A percentile compares a stretch with the other conserved stretches of the same genome.
These are phyloP conservation scores for Merops nubicus DNA, from an alignment of 2,113 vertebrate genomes.

Conservation along the genomic window DNA sequence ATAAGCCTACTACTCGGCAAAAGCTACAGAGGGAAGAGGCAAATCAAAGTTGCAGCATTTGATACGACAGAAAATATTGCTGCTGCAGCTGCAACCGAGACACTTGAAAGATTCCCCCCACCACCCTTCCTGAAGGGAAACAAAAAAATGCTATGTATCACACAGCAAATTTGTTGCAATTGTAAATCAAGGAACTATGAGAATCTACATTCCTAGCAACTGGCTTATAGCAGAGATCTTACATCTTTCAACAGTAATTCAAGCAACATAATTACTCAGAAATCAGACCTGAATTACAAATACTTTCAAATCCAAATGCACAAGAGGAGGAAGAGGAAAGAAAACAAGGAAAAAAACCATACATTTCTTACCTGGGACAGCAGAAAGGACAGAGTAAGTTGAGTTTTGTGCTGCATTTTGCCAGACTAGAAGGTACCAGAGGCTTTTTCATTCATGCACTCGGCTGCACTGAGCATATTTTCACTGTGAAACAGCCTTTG, in stretches of 20 bases:
- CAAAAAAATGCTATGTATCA: conserved; percentile 46
- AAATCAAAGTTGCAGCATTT: conserved; percentile 80
- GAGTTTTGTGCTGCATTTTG: conserved; percentile 89
- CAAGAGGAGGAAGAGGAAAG: background rate
- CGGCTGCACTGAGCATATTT: conserved; percentile 97
- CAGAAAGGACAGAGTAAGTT: conserved; percentile 87
- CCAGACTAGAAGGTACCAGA: conserved; percentile 86
- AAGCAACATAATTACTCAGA: conserved; percentile 44
- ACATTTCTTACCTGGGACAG: conserved; percentile 91
- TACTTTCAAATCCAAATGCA: conserved; percentile 62
- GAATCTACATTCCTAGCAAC: conserved; percentile 45
- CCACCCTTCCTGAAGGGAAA: background rate
- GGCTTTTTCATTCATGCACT: conserved; percentile 88
- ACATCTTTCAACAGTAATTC: conserved; percentile 41
- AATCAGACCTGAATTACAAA: conserved; percentile 67
- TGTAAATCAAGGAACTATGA: conserved; percentile 34
- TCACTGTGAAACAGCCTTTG: conserved; percentile 91
- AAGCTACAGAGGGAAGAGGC: conserved; percentile 45
- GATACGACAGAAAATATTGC: conserved; percentile 63
- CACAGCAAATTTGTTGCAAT: conserved; percentile 44
- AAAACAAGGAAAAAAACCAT: background rate
- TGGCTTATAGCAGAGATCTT: conserved; percentile 47
- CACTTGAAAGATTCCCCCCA: conserved; percentile 43
- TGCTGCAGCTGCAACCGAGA: conserved; percentile 39
- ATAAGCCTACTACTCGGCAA: background rate